A percentile compares a stretch with the other conserved stretches of the same genome.
Evolutionary conservation across 2,888 invertebrate genomes (phyloP).

Genomic region (Pristionchus fissidentatus): DNA sequence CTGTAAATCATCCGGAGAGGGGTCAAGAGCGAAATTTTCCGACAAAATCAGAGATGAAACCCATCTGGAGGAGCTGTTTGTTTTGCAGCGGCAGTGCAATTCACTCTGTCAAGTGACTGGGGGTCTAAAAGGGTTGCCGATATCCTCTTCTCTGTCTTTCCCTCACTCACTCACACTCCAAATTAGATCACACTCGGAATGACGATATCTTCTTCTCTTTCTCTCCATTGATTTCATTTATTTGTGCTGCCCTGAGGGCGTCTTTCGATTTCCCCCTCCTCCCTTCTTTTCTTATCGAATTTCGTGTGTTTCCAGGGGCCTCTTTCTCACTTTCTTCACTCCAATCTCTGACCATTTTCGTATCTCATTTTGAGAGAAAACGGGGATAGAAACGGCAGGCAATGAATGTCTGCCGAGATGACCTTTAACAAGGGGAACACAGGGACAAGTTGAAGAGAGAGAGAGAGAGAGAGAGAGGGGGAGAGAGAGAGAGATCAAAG

Average conservation of each 20-base stretch:
- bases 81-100: no score
- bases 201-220: neutral
- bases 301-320: neutral
- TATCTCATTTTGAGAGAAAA: constrained; percentile 22
- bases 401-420: neutral
- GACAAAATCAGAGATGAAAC: no score
- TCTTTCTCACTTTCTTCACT: neutral
- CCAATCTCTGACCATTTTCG: neutral
- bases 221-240: constrained; percentile 38
- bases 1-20: no score
- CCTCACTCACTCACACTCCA: constrained; percentile 36
- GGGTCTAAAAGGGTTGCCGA: no score
- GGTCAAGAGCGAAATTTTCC: no score
- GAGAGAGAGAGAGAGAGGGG: neutral
- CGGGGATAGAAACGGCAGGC: neutral
- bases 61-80: no score
- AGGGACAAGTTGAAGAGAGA: neutral
- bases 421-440: neutral
- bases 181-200: constrained; percentile 28
- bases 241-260: constrained; percentile 30
- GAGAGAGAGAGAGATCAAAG: neutral
- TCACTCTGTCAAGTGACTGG: no score
- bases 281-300: constrained; percentile 35
- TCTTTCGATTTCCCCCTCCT: constrained; percentile 25
- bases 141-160: constrained; percentile 9